Percentiles rank a stretch among this genome's conserved stretches.
Conservation (phyloP, 2,888 invertebrate species). For the Fragum fragum region DNA sequence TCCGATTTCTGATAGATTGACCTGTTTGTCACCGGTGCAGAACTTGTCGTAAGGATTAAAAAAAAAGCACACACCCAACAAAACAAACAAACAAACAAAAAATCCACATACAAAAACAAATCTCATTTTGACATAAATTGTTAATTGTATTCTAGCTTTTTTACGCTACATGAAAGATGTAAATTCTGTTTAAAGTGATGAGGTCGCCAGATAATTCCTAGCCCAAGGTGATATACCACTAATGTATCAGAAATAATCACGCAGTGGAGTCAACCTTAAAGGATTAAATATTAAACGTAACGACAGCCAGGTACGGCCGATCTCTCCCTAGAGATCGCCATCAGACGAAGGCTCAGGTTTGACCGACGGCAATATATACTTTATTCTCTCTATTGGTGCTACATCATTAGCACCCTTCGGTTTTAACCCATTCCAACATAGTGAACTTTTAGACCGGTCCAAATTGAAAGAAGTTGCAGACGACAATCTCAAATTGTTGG, state of each 20-base stretch:
- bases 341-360: constrained; percentile 4
- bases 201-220: neutral
- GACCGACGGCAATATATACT: constrained; percentile 19
- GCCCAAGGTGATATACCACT: constrained; percentile 7
- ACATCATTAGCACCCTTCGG: constrained; percentile 3
- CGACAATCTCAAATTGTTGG: too few species aligned
- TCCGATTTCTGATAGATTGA: too few species aligned
- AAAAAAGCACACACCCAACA: neutral
- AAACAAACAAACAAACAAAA: too few species aligned
- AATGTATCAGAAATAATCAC: constrained; percentile 20
- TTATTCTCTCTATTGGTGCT: constrained; percentile 7
- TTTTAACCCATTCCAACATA: too few species aligned
- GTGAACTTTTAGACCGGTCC: too few species aligned
- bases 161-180: constrained; percentile 16
- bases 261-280: constrained; percentile 14
- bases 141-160: constrained; percentile 25
- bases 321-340: neutral
- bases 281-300: constrained; percentile 25
- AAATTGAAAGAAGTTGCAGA: too few species aligned
- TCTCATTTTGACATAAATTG: constrained; percentile 11
- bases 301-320: constrained; percentile 11
- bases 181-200: constrained; percentile 26
- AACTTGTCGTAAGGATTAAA: too few species aligned
- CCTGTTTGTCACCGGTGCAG: too few species aligned
- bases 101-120: neutral